These are phyloP conservation scores for Acropora tenuis DNA, from an alignment of 64 coral and sea anemone genomes.

Conservation along the genomic window DNA sequence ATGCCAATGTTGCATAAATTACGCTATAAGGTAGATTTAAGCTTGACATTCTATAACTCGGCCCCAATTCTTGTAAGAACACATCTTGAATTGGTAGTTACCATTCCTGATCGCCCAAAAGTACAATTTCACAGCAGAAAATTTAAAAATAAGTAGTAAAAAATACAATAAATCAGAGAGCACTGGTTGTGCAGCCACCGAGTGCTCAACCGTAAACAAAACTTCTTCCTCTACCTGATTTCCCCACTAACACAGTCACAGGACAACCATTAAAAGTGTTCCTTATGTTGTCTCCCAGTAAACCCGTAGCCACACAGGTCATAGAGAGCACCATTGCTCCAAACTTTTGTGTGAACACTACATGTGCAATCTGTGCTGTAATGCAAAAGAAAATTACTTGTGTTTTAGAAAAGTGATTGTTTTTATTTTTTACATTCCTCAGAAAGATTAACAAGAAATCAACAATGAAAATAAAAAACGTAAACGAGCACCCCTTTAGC, in stretches of 20 bases:
- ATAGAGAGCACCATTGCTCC: slow-evolving; percentile 19
- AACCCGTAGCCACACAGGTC: slow-evolving; percentile 21
- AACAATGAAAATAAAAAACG: background rate
- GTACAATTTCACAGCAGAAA: too few relatives aligned
- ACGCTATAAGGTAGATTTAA: too few relatives aligned
- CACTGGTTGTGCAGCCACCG: too few relatives aligned
- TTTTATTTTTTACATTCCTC: background rate
- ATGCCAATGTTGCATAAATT: too few relatives aligned
- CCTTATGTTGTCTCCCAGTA: background rate
- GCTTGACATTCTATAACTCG: too few relatives aligned
- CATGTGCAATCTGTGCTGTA: slow-evolving; percentile 9
- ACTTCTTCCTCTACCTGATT: slow-evolving; percentile 23
- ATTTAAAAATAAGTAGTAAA: too few relatives aligned
- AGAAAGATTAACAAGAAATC: background rate
- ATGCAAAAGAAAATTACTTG: background rate
- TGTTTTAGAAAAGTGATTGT: background rate
- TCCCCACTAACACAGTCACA: slow-evolving; percentile 21
- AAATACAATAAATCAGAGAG: too few relatives aligned
- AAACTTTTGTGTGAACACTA: slow-evolving; percentile 45
- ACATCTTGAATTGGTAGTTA: too few relatives aligned
- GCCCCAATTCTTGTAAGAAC: too few relatives aligned
- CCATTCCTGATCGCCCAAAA: too few relatives aligned
- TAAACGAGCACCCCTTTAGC: background rate
- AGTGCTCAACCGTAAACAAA: too few relatives aligned
- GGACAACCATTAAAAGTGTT: slow-evolving; percentile 49